Evolutionary conservation across 1,140 invertebrate genomes (phyloP), one percentile per base, ranked within the genome.

Genomic region (Cydia fagiglandana): DNA sequence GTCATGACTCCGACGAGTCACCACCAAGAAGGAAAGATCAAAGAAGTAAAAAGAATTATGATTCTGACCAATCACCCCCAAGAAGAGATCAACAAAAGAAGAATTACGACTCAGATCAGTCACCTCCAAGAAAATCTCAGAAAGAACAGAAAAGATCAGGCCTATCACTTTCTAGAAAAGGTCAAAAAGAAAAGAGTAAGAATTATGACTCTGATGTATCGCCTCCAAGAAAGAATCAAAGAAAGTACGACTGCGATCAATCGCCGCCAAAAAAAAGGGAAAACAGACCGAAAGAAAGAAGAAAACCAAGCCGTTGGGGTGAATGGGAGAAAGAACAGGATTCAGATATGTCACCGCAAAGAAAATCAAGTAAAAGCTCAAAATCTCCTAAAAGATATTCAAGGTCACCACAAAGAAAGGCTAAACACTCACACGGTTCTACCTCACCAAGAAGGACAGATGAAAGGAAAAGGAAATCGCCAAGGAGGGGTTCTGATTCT

Each of bases 11-110:
- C 9, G 41, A 78, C 17, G 34, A 61, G 10, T 73, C 75, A 56
- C 66, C 75, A 6, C 76, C 53, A n/a, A 76, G 38, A 81, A 76
- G 75, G 38, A 75, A 74, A 61, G 73, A 73, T 76, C 53, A 78
- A 24, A 78, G 77, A 64, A 76, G 73, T 56, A 64, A 76, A 77
- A 64, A 73, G 78, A 74, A 77, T n/a, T 64, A 45, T 20, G 82
- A 83, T 75, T 88, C 82, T 15, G 88, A 89, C 61, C 45, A 85
- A n/a, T 93, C 86, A 73, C 91, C 93, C 15, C 87, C 89, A 41
- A 88, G 90, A 74, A 84, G 80, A 38, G 2, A 64, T 20, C 10
- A 73, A 79, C 64, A 78, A 9, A 73, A 47, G 12, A 83, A 68
- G 77, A 73, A 77, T n/a, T 73, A 45, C n/a, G 82, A 83, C 74